Percentiles rank a stretch among this genome's conserved stretches.
Conservation (phyloP, 2,113 vertebrate species). For the Balaeniceps rex region DNA sequence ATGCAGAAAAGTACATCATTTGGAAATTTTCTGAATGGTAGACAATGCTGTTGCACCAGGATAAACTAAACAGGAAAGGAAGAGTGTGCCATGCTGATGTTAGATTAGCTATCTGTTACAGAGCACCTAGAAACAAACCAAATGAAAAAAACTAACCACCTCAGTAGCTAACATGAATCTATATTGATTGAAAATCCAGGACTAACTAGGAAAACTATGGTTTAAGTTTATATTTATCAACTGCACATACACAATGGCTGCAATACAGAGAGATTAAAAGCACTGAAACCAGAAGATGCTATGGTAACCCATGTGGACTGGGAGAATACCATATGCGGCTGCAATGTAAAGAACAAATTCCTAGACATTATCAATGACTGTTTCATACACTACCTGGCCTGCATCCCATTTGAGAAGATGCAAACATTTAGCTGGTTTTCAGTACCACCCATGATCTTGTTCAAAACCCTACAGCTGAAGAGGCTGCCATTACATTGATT, state of each 20-base stretch:
- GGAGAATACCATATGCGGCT: neutral
- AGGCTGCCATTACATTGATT: neutral
- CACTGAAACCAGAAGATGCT: neutral
- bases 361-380: neutral
- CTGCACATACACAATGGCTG: neutral
- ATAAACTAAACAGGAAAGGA: neutral
- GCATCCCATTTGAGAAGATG: neutral
- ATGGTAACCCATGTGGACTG: neutral
- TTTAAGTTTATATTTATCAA: neutral
- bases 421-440: neutral
- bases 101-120: neutral
- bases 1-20: neutral
- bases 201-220: neutral
- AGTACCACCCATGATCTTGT: neutral
- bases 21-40: neutral
- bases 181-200: neutral
- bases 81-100: neutral
- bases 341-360: neutral
- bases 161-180: neutral
- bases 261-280: neutral
- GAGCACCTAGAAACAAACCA: neutral
- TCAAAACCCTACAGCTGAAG: neutral
- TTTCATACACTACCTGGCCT: neutral
- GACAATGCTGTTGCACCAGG: neutral
- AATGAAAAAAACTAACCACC: neutral